Conservation (phyloP, 2,797 vertebrate genomes). For the Melopsittacus undulatus region DNA sequence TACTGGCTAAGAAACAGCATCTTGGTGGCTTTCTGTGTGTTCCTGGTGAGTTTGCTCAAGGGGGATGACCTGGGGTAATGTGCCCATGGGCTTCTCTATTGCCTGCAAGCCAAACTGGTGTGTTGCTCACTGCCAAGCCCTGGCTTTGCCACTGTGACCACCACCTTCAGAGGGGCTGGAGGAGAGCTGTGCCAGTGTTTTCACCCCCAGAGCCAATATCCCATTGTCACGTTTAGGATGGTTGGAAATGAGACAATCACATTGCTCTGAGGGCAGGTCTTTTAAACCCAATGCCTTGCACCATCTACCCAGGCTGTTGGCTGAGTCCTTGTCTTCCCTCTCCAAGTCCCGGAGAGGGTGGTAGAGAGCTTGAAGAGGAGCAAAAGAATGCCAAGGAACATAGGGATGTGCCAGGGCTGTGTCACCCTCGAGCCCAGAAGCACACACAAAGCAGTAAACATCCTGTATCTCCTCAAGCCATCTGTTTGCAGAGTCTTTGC, state of each 20-base stretch:
- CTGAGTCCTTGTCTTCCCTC: neutral
- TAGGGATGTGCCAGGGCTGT: neutral
- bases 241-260: fast-evolving
- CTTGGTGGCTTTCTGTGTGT: neutral
- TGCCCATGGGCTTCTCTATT: neutral
- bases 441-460: neutral
- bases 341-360: neutral
- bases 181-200: neutral
- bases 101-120: neutral
- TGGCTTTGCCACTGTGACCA: neutral
- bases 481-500: conserved; percentile 45
- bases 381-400: fast-evolving
- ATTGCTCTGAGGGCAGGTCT: fast-evolving
- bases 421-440: neutral
- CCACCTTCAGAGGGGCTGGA: neutral
- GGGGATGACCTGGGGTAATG: neutral
- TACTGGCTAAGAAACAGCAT: neutral
- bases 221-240: fast-evolving
- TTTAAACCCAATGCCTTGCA: neutral
- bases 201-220: fast-evolving
- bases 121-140: neutral
- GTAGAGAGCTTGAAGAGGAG: neutral
- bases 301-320: neutral
- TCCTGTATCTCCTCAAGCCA: neutral
- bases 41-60: neutral